phyloP scores from a whole-genome alignment of 2,797 vertebrate species.

The Sebastolobus alascanus region DNA sequence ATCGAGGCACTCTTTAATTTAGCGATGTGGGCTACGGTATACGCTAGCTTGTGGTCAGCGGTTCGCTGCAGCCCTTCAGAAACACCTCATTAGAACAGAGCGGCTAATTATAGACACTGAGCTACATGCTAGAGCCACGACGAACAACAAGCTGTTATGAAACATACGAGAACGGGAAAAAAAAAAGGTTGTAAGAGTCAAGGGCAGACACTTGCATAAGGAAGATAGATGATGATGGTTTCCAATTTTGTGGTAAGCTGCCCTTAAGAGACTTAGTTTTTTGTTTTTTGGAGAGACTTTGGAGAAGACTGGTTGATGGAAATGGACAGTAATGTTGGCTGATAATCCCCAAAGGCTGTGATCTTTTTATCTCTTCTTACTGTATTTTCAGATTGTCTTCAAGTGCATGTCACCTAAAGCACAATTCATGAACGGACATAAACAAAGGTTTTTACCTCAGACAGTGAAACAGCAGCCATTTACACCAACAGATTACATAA shows the following conservation, averaged over 20 bases:
- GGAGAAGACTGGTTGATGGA: background rate
- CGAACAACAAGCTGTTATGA: slow-evolving; percentile 41
- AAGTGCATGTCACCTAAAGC: background rate
- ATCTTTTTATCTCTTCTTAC: background rate
- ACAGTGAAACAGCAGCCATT: slow-evolving; percentile 12
- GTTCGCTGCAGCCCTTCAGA: slow-evolving; percentile 63
- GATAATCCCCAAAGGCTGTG: slow-evolving; percentile 6
- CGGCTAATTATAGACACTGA: slow-evolving; percentile 61
- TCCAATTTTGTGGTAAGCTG: slow-evolving; percentile 7
- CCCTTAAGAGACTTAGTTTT: background rate
- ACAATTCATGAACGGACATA: background rate
- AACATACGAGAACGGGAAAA: slow-evolving; percentile 14
- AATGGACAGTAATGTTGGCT: background rate
- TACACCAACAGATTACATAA: slow-evolving; percentile 4
- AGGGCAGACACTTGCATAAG: background rate
- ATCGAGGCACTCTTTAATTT: slow-evolving; percentile 73
- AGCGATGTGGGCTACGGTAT: slow-evolving; percentile 57
- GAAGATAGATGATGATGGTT: slow-evolving; percentile 23
- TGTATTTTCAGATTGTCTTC: slow-evolving; percentile 1
- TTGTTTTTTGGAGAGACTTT: background rate
- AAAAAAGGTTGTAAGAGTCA: background rate
- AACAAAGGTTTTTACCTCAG: background rate
- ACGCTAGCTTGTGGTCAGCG: slow-evolving; percentile 67
- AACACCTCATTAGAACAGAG: slow-evolving; percentile 67
- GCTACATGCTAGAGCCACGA: slow-evolving; percentile 28